These are phyloP conservation scores for fruit fly (Drosophila melanogaster) DNA, from an alignment of 1,140 invertebrate species.

Conservation along the genomic window Release_6_plus_ISO1_MT NC_004354.4:9517501-9518000, in stretches of 20 bases:
- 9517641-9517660: conserved; percentile 44
- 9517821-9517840: not conserved
- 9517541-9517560: conserved; percentile 3
- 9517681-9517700: not conserved
- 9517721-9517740: too few relatives aligned
- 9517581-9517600: conserved; percentile 30
- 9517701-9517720: too few relatives aligned
- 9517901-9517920: conserved; percentile 47
- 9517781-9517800: too few relatives aligned
- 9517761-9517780: too few relatives aligned
- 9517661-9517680: conserved; percentile 29
- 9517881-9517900: conserved; percentile 11
- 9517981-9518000: conserved; percentile 45
- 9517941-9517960: not conserved
- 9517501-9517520: conserved; percentile 25
- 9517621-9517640: conserved; percentile 20
- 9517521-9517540: conserved; percentile 34
- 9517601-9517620: conserved; percentile 72
- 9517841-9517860: not conserved
- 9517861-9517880: not conserved
- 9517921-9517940: conserved; percentile 6
- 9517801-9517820: not conserved
- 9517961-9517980: conserved; percentile 23
- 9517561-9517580: conserved; percentile 33
- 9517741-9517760: too few relatives aligned